Conservation (phyloP, 1,140 invertebrate genomes). For the Drosophila kanapiae region DNA sequence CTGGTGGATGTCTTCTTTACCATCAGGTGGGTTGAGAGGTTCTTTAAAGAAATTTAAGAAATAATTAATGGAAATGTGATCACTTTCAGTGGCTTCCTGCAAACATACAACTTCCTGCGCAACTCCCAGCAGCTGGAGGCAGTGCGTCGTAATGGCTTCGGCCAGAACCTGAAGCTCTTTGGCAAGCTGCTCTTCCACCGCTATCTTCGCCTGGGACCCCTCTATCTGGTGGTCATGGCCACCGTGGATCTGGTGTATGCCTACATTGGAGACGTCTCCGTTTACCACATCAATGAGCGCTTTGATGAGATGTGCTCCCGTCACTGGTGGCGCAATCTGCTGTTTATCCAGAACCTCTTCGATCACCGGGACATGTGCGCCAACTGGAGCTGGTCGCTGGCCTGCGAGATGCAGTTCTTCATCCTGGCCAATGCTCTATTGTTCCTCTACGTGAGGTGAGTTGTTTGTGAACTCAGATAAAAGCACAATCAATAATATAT, state of each 20-base stretch:
- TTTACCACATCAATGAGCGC: conserved; percentile 86
- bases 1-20: conserved; percentile 85
- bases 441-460: conserved; percentile 86
- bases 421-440: conserved; percentile 86
- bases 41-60: background rate
- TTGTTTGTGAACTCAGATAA: background rate
- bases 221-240: conserved; percentile 86
- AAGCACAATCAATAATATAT: background rate
- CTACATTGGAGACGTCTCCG: conserved; percentile 86
- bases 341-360: conserved; percentile 89
- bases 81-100: conserved; percentile 74
- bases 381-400: conserved; percentile 93
- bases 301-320: conserved; percentile 86
- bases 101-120: conserved; percentile 79
- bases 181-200: conserved; percentile 79
- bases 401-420: conserved; percentile 93
- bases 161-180: conserved; percentile 71
- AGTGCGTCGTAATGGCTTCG: conserved; percentile 67
- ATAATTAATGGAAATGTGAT: background rate
- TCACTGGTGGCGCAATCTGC: conserved; percentile 89
- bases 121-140: conserved; percentile 66
- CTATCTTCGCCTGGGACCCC: conserved; percentile 85
- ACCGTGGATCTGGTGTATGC: conserved; percentile 86
- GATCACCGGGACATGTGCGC: conserved; percentile 88
- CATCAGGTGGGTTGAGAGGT: conserved; percentile 63